phyloP scores from a whole-genome alignment of 2,888 invertebrate species.

The Heliconius sara region DNA sequence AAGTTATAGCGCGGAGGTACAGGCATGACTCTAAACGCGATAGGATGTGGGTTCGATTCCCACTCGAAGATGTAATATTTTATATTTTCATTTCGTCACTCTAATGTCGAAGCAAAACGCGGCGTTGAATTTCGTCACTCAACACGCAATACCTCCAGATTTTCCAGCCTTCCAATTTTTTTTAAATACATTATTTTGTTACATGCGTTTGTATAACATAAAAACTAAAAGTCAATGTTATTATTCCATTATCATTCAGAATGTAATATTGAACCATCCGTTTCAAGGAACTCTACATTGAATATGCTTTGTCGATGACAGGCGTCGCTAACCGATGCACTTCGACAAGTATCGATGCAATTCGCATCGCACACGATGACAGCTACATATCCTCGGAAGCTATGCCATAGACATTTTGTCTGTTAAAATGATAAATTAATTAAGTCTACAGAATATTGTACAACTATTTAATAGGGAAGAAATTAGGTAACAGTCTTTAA shows the following conservation, averaged over 20 bases:
- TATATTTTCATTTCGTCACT: too few relatives aligned
- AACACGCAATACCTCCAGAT: not conserved
- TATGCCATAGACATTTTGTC: constrained; percentile 13
- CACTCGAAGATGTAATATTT: too few relatives aligned
- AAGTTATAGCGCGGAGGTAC: too few relatives aligned
- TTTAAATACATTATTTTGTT: not conserved
- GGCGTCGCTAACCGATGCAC: constrained; percentile 38
- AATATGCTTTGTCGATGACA: constrained; percentile 46
- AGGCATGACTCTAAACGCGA: too few relatives aligned
- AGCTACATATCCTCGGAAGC: constrained; percentile 28
- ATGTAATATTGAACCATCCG: constrained; percentile 42
- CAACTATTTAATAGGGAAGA: too few relatives aligned
- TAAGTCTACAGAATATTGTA: not conserved
- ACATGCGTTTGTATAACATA: not conserved
- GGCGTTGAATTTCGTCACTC: not conserved
- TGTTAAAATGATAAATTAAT: constrained; percentile 15
- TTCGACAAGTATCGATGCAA: constrained; percentile 35
- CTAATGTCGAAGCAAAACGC: not conserved
- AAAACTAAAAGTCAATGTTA: constrained; percentile 3
- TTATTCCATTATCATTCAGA: constrained; percentile 40
- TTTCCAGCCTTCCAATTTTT: too few relatives aligned
- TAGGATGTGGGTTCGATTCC: too few relatives aligned
- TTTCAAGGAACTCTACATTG: constrained; percentile 41
- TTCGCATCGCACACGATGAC: constrained; percentile 27
- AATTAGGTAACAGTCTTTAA: not conserved